Evolutionary conservation across 2,888 invertebrate species (phyloP), one percentile per base, ranked within the genome.

Genomic region (Zelleria hepariella): DNA sequence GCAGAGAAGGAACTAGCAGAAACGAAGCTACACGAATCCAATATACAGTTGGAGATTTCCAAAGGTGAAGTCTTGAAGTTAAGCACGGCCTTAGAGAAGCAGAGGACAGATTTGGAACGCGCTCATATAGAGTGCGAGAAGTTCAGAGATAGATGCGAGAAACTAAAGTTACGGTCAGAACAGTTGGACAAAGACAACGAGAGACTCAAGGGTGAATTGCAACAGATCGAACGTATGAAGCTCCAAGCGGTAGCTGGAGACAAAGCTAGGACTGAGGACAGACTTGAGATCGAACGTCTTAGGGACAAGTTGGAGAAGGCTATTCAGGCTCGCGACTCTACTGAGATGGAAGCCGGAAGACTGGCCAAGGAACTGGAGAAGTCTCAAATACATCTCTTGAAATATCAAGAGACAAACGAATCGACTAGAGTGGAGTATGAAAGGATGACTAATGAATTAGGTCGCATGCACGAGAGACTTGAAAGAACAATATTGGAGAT

Each of bases 41-140:
- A 93, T 67, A 91, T 95, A 72, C 96, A 96, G 77, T 82, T 96
- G 64, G 96, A 96, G 73, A 80, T 95, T 57, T 93, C 94, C 49
- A 93, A 94, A 73, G 92, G 93, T 58, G 96, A 96, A 78, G 92
- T 94, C 18, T 90, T 91, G 32, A 96, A 96, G 79, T 86, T 93
- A 21, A 90, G 92, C 65, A 91, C 92, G 49, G 91, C 91, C 49
- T 94, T 96, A 77, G 96, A 96, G 68, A 94, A 95, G 73, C 94
- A 95, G 76, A 91, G 95, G 49, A 87, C 91, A 64, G 95, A 96
- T 70, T 89, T 95, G 69, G 96, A 95, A 78, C 91, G 96, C 54
- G 93, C 96, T 66, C 93, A 95, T 72, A 95, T 96, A 75, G 96
- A 96, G 83, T 93, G 95, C 68, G 96, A 96, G 75, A 96, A 96